These are phyloP conservation scores for Poeciliopsis retropinna DNA, from an alignment of 2,113 vertebrate genomes.

Conservation along the genomic window DNA sequence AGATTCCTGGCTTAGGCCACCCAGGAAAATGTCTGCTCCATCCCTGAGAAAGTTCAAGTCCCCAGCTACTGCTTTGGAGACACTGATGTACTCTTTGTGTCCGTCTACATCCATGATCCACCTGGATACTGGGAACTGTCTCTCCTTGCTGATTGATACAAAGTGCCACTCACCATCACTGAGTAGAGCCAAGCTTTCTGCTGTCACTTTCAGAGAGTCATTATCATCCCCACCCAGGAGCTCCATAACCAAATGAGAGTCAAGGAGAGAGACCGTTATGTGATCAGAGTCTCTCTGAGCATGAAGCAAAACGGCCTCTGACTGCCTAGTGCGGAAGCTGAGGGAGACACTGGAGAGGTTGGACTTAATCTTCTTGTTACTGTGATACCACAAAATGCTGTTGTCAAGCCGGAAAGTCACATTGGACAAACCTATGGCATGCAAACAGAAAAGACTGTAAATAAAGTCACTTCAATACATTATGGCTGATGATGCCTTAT, in stretches of 20 bases:
- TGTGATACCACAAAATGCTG: constrained; percentile 77
- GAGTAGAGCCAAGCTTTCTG: constrained; percentile 69
- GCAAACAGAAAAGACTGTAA: constrained; percentile 7
- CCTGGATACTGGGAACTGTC: constrained; percentile 70
- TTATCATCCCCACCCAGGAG: constrained; percentile 72
- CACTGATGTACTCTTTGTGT: constrained; percentile 48
- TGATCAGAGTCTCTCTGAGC: constrained; percentile 79
- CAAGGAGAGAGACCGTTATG: constrained; percentile 79
- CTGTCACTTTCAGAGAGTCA: constrained; percentile 58
- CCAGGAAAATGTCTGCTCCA: constrained; percentile 84
- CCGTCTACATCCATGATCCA: constrained; percentile 85
- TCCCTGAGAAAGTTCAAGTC: constrained; percentile 85
- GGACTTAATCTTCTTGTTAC: constrained; percentile 83
- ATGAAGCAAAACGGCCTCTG: constrained; percentile 75
- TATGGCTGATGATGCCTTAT: too few relatives aligned
- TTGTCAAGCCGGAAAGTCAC: constrained; percentile 80
- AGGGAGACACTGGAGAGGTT: constrained; percentile 81
- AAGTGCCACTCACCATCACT: constrained; percentile 86
- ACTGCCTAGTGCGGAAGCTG: constrained; percentile 84
- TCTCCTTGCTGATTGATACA: constrained; percentile 78
- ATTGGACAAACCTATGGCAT: constrained; percentile 83
- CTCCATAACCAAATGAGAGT: constrained; percentile 81
- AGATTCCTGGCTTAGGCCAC: constrained; percentile 63
- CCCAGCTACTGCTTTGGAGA: constrained; percentile 71
- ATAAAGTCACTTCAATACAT: background rate